Base-by-base conservation (phyloP, 2,888 invertebrate species). In the Heteropelma amictum region DNA sequence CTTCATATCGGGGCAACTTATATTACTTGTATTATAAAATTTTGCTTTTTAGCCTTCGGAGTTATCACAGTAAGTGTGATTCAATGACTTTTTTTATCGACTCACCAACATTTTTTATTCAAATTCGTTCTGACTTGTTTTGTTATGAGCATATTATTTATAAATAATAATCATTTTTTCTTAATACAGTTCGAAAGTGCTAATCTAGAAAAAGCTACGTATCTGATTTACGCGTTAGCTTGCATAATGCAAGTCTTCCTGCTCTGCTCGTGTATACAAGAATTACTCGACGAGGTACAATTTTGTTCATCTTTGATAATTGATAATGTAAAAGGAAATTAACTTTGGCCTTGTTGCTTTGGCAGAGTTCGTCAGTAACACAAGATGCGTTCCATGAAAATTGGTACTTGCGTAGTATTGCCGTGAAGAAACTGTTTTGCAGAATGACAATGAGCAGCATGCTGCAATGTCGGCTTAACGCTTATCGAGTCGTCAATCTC, bases 271-370 rank as follows among this genome's bases (percentile, higher is more conserved):
- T 79, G 78, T 10, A 58, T 81, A 3, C 82, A 84, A 61, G 69
- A 75, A 21, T 77, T 84, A 33, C 8, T 81, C 17, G 84, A 84
- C 17, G 78, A 81, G 76, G 83, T 84, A 79, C n/a, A n/a, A n/a
- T n/a, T n/a, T n/a, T n/a, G n/a, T n/a, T n/a, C n/a, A n/a, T n/a
- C n/a, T n/a, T 21, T 10, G 33, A 38, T 5, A 28, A n/a, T 1
- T n/a, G n/a, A n/a, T 28, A 14, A 2, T 10, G 6, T 10, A 47
- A 49, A 35, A 12, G 28, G n/a, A 49, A 8, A n/a, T n/a, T n/a
- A n/a, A n/a, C n/a, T 33, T 33, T 64, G n/a, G n/a, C n/a, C n/a
- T 30, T 51, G 7, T 8, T 17, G n/a, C 2, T n/a, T n/a, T n/a
- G n/a, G n/a, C n/a, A 84, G 83, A 84, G 83, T 19, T 69, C 47